Base-by-base conservation (phyloP, 2,113 vertebrate species). In the Ia io region DNA sequence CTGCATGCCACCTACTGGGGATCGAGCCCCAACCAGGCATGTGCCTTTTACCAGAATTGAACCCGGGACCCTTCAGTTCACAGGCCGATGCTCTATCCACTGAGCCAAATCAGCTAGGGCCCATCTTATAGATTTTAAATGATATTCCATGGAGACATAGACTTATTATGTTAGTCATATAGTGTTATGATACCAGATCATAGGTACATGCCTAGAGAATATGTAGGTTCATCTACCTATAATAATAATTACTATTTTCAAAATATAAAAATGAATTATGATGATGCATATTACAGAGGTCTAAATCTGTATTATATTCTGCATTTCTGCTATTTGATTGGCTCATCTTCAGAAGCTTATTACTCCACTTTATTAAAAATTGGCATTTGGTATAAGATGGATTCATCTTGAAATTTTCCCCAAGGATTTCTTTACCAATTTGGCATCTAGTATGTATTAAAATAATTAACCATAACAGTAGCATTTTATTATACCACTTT, bases 351-450 rank as follows among this genome's bases (percentile, higher is more conserved):
- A 91, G 1, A 84, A 85, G 7, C 6, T 35, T 88, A 82, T 88
- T 90, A 63, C 18, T 6, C 6, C 14, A 91, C n/a, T 85, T 67
- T 91, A 91, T 95, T 95, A 82, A 95, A 95, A 91, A 96, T 91
- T 93, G 90, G 12, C 59, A 93, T 84, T 93, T 93, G 56, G 2
- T 82, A 42, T 84, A 82, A 73, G 51, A 82, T 67, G 18, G 32
- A 94, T 84, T 94, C 61, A 85, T 91, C 51, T 61, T 65, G 9
- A 88, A 95, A 91, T 18, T 70, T 86, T 78, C 37, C n/a, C n/a
- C 78, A 2, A 71, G 42, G 17, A 63, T 51, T 92, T 97, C 61
- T 92, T 80, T 88, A 25, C 63, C 67, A 85, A 53, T 47, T 37
- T 90, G 83, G 32, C 51, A 78, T 89, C 40, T n/a, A 67, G 16